phyloP scores from a whole-genome alignment of 35 echinoderm and acorn worm genomes.

The Stichopus chloronotus region DNA sequence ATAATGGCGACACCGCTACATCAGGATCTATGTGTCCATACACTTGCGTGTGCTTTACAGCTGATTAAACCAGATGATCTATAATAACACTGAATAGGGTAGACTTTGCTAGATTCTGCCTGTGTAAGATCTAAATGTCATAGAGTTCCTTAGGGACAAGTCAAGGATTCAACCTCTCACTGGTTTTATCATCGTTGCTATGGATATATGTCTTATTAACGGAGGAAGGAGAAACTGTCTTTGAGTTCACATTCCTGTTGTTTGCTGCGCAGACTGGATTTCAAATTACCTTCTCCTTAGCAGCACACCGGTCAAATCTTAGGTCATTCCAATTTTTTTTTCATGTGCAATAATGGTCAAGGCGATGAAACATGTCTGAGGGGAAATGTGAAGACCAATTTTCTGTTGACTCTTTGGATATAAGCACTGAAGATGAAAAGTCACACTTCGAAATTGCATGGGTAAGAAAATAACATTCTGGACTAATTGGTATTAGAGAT shows the following conservation, averaged over 20 bases:
- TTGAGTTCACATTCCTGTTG: not conserved
- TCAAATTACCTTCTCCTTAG: too few species aligned
- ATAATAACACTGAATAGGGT: not conserved
- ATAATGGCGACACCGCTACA: too few species aligned
- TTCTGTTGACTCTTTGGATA: slow-evolving; percentile 19
- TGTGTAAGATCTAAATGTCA: not conserved
- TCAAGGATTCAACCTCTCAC: not conserved
- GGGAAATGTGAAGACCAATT: slow-evolving; percentile 19
- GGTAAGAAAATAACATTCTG: not conserved
- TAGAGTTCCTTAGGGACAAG: not conserved
- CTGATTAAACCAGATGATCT: not conserved
- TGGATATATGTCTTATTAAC: not conserved
- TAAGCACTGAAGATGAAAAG: not conserved
- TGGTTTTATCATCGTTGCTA: not conserved
- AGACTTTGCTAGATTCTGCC: not conserved
- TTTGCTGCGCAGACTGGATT: too few species aligned
- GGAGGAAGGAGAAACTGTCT: not conserved
- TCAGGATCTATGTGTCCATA: too few species aligned
- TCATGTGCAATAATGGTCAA: slow-evolving; percentile 16
- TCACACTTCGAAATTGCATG: not conserved
- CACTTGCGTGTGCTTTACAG: not conserved
- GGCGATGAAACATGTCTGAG: not conserved
- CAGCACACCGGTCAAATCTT: too few species aligned
- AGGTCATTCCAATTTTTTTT: not conserved
- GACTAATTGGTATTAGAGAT: not conserved